These are phyloP conservation scores for Mastomys natalensis DNA, from an alignment of 2,113 vertebrate genomes.

Conservation along the genomic window DNA sequence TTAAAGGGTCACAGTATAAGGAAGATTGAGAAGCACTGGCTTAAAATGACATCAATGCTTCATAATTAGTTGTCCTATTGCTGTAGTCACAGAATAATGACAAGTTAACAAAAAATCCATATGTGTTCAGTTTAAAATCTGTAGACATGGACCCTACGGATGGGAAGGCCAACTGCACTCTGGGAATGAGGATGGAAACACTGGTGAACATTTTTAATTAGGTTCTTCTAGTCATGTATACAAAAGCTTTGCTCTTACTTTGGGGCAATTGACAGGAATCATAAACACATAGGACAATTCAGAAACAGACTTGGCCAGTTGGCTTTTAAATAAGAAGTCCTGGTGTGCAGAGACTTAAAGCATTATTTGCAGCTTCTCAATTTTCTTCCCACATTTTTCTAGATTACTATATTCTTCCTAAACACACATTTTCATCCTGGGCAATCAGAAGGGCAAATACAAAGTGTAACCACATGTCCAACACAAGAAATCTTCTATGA, in stretches of 20 bases:
- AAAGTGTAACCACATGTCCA: neutral
- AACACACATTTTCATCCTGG: neutral
- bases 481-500: conserved; percentile 37
- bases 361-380: neutral
- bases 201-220: neutral
- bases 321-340: neutral
- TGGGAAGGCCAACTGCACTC: neutral
- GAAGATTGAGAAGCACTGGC: neutral
- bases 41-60: neutral
- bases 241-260: neutral
- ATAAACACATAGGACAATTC: neutral
- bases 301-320: neutral
- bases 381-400: neutral
- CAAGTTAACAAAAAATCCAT: neutral
- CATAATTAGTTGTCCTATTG: too few relatives aligned
- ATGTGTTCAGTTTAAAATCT: neutral
- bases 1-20: neutral
- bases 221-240: neutral
- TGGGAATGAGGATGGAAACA: neutral
- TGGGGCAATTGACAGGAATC: neutral
- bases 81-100: neutral
- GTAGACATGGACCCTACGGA: neutral
- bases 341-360: neutral
- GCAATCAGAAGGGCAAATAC: conserved; percentile 18
- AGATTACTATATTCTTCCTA: neutral